A percentile compares a stretch with the other conserved stretches of the same genome.
Evolutionary conservation across 1,140 invertebrate species (phyloP).

Genomic region (honey bee (Apis mellifera)): Amel_HAv3.1 CM009932.2:11525001-11525500

Average conservation of each 20-base stretch:
- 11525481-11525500: conserved; percentile 25
- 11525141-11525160: conserved; percentile 48
- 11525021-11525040: conserved; percentile 14
- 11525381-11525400: conserved; percentile 28
- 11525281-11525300: conserved; percentile 22
- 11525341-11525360: too few species aligned
- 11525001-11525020: too few species aligned
- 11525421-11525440: not conserved
- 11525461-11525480: not conserved
- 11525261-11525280: conserved; percentile 44
- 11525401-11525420: conserved; percentile 5
- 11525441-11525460: not conserved
- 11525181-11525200: conserved; percentile 58
- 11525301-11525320: conserved; percentile 38
- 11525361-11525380: conserved; percentile 36
- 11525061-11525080: not conserved
- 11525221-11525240: conserved; percentile 55
- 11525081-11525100: conserved; percentile 55
- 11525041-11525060: conserved; percentile 20
- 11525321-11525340: conserved; percentile 35
- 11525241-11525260: conserved; percentile 53
- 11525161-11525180: conserved; percentile 57
- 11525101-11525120: conserved; percentile 49
- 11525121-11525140: conserved; percentile 32
- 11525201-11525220: conserved; percentile 63